Percentiles rank a stretch among this genome's conserved stretches.
phyloP scores from a whole-genome alignment of 2,888 invertebrate genomes.

The Leucophenga montana region DNA sequence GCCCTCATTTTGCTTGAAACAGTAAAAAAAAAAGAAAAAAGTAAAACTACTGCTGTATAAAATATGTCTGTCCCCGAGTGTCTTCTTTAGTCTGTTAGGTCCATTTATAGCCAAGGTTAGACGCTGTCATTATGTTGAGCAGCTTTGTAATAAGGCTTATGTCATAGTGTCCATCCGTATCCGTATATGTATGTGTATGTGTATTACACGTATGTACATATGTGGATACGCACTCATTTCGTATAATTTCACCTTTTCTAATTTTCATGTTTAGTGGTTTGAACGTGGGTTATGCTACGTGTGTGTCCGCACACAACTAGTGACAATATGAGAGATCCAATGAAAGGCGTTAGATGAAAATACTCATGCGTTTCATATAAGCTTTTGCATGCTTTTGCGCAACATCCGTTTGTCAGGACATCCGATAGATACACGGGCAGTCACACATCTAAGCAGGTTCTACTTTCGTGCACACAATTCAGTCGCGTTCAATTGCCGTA shows the following conservation, averaged over 20 bases:
- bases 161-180: neutral
- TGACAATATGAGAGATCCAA: constrained; percentile 5
- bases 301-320: constrained; percentile 28
- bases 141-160: constrained; percentile 15
- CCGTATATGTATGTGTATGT: neutral
- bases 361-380: too few species aligned
- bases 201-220: neutral
- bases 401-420: constrained; percentile 7
- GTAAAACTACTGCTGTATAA: too few species aligned
- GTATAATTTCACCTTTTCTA: constrained; percentile 45
- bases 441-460: neutral
- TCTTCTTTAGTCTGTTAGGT: neutral
- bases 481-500: constrained; percentile 4
- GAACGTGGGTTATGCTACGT: neutral
- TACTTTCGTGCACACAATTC: neutral
- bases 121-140: constrained; percentile 12
- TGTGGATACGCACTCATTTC: constrained; percentile 35
- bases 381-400: neutral
- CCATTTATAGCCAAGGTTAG: constrained; percentile 22
- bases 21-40: too few species aligned
- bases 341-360: neutral
- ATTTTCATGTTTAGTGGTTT: constrained; percentile 20
- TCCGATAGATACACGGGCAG: neutral
- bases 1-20: too few species aligned
- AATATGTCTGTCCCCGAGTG: neutral